A percentile compares a stretch with the other conserved stretches of the same genome.
These are phyloP conservation scores for Melieria picta DNA, from an alignment of 2,888 invertebrate species.

Conservation along the genomic window DNA sequence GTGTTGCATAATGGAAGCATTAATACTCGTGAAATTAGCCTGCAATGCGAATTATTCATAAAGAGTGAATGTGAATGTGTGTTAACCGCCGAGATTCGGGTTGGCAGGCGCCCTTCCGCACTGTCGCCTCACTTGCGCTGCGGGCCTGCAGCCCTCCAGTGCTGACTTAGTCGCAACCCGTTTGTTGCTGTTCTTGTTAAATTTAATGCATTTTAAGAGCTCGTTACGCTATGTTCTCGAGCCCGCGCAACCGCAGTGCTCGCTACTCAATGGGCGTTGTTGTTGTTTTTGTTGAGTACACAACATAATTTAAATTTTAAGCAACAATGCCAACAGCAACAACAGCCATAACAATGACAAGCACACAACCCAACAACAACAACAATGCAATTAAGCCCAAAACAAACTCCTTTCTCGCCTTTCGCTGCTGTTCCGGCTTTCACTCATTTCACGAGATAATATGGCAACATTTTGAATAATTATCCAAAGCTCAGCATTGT, in stretches of 20 bases:
- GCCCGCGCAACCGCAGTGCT: not conserved
- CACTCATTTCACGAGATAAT: constrained; percentile 24
- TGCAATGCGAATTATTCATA: constrained; percentile 24
- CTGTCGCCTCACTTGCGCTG: not conserved
- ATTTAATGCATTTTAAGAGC: constrained; percentile 3
- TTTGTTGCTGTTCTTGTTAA: not conserved
- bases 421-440: constrained; percentile 2
- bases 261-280: not conserved
- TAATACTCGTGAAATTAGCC: constrained; percentile 26
- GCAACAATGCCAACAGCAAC: not conserved
- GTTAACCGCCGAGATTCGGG: constrained; percentile 12
- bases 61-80: constrained; percentile 6
- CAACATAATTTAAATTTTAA: constrained; percentile 25
- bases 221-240: not conserved
- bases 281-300: constrained; percentile 6
- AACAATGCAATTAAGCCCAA: constrained; percentile 6
- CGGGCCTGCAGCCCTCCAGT: not conserved
- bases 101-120: not conserved
- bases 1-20: constrained; percentile 23
- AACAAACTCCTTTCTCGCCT: not conserved
- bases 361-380: constrained; percentile 9
- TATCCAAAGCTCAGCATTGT: too few species aligned
- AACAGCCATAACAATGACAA: constrained; percentile 3
- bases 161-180: not conserved
- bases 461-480: not conserved